These are phyloP conservation scores for Cephonodes hylas DNA, from an alignment of 2,888 invertebrate genomes.

Conservation along the genomic window DNA sequence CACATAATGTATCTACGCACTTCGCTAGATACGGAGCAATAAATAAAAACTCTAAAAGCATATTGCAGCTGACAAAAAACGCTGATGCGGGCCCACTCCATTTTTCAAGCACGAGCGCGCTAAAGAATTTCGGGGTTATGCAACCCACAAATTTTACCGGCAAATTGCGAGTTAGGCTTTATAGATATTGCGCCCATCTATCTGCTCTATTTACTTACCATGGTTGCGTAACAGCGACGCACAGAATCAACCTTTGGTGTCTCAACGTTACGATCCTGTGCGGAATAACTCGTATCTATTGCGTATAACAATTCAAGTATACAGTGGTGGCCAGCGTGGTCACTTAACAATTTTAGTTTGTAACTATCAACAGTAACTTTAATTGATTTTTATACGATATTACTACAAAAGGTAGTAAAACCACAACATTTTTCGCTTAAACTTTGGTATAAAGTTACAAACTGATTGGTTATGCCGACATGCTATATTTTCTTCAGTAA, in stretches of 20 bases:
- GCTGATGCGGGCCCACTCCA: slow-evolving; percentile 19
- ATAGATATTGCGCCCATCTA: slow-evolving; percentile 46
- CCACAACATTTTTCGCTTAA: too few relatives aligned
- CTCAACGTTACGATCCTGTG: slow-evolving; percentile 48
- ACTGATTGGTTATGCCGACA: too few relatives aligned
- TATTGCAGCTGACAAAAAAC: neutral
- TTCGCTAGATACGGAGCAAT: neutral
- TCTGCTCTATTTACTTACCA: slow-evolving; percentile 47
- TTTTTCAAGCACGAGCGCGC: slow-evolving; percentile 40
- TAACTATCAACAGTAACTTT: neutral
- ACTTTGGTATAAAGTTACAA: too few relatives aligned
- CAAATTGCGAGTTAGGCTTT: slow-evolving; percentile 34
- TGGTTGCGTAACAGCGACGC: slow-evolving; percentile 52
- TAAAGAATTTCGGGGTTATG: slow-evolving; percentile 30
- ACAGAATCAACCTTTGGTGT: slow-evolving; percentile 54
- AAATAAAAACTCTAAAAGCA: slow-evolving; percentile 11
- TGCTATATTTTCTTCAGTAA: too few relatives aligned
- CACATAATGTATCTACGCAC: neutral
- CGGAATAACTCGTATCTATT: slow-evolving; percentile 44
- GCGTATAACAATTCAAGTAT: slow-evolving; percentile 34
- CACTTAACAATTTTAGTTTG: neutral
- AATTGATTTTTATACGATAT: neutral
- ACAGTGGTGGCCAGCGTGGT: slow-evolving; percentile 27
- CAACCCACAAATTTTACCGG: slow-evolving; percentile 39
- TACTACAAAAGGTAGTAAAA: too few relatives aligned